Conservation (phyloP, 2,888 invertebrate genomes). For the Tillus elongatus region DNA sequence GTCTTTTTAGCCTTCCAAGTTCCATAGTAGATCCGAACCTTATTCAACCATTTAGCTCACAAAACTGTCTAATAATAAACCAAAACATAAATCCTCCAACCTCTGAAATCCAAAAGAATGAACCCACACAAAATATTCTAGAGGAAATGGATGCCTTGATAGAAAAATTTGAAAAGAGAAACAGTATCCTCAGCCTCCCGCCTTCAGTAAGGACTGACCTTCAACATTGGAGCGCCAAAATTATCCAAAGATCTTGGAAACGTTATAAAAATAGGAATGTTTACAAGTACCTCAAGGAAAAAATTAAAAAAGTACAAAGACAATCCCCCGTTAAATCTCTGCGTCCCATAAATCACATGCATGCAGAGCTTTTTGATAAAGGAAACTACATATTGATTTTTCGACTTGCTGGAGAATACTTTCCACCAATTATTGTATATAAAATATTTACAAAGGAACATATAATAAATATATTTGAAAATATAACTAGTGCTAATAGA, state of each 20-base stretch:
- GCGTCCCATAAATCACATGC: constrained; percentile 14
- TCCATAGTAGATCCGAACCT: too few relatives aligned
- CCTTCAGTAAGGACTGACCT: too few relatives aligned
- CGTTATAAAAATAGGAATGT: constrained; percentile 17
- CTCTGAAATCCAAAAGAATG: too few relatives aligned
- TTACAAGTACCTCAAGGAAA: constrained; percentile 18
- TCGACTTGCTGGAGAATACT: constrained; percentile 26
- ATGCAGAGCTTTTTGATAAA: constrained; percentile 25
- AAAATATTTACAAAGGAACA: constrained; percentile 22
- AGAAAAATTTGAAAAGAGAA: too few relatives aligned
- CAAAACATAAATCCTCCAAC: too few relatives aligned
- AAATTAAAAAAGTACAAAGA: constrained; percentile 15
- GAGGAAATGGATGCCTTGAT: too few relatives aligned
- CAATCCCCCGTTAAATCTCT: constrained; percentile 21
- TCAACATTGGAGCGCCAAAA: constrained; percentile 14
- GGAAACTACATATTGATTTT: constrained; percentile 23
- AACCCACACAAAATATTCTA: too few relatives aligned
- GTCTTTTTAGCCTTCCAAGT: too few relatives aligned
- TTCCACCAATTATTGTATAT: constrained; percentile 31
- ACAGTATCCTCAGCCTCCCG: too few relatives aligned
- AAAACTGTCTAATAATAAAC: too few relatives aligned
- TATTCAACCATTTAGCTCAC: too few relatives aligned
- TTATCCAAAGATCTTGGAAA: constrained; percentile 22
- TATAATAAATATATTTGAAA: not conserved
- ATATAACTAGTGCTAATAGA: too few relatives aligned